Base-by-base conservation (phyloP, 2,888 invertebrate species). In the Ligdia adustata region DNA sequence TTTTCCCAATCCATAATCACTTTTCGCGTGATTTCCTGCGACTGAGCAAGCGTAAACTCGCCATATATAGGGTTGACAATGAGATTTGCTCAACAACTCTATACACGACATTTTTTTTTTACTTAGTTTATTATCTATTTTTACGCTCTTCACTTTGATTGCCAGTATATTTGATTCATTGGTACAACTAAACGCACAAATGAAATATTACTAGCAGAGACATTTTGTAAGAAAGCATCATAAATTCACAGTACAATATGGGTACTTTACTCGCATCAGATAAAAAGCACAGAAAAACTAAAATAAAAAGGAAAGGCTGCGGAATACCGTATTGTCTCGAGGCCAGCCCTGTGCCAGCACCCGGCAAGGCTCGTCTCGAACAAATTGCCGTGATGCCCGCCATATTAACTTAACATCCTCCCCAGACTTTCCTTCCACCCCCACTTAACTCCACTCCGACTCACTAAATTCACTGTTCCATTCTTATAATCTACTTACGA, bases 331-430 rank as follows among this genome's bases (percentile, higher is more conserved):
- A 66, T 57, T 59, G 57, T 60, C 52, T 52, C 60, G 55, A 55
- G 54, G 64, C 57, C 80, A 84, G 56, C 83, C 83, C 82, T 85
- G 66, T 55, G 61, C 66, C 69, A 76, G 76, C 82, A 80, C 82
- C 80, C 78, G 70, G 72, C 79, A 72, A 66, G 80, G 79, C 82
- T 83, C 84, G 79, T 84, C 87, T 85, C 80, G 80, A 81, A 83
- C 86, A 88, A 89, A 89, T 88, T 89, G 83, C 83, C 81, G 77
- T 81, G 82, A 85, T 86, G 83, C 84, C 82, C 79, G 79, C 83
- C 83, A 82, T 85, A 87, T 87, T 87, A 84, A 84, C 85, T 87
- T 86, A 85, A 74, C 76, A 75, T 78, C 75, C 70, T 69, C 72
- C 72, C 69, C 60, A 64, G 66, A 60, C 62, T 66, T 69, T 66